phyloP scores from a whole-genome alignment of 2,113 vertebrate species.

The Oceanodroma tethys region DNA sequence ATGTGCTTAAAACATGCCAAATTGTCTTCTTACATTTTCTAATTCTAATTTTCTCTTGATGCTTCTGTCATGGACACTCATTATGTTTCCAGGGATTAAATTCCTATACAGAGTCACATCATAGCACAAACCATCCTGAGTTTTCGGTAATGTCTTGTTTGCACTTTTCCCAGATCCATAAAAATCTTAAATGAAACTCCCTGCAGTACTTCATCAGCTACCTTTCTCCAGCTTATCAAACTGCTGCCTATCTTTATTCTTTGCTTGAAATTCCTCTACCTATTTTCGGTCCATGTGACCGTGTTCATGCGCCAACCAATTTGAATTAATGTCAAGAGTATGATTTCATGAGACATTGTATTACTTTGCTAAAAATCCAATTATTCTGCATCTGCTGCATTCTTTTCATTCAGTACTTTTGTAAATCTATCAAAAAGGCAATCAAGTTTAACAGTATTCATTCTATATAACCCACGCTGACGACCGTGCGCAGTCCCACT shows the following conservation, averaged over 20 bases:
- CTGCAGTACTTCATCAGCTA: background rate
- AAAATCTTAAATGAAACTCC: background rate
- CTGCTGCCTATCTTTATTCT: background rate
- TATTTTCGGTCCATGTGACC: background rate
- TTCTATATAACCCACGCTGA: background rate
- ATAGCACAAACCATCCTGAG: background rate
- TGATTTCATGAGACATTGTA: constrained; percentile 36
- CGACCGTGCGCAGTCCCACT: background rate
- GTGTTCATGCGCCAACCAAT: background rate
- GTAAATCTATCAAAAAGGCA: constrained; percentile 51
- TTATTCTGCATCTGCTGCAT: constrained; percentile 54
- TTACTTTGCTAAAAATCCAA: constrained; percentile 43
- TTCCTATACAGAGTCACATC: background rate
- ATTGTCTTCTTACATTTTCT: background rate
- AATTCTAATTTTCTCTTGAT: background rate
- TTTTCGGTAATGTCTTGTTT: background rate
- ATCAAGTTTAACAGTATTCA: constrained; percentile 55
- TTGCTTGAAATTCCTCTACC: constrained; percentile 28
- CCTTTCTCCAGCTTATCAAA: background rate
- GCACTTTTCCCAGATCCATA: background rate
- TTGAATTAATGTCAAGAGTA: constrained; percentile 49
- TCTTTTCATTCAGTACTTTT: constrained; percentile 44
- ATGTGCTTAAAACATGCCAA: background rate
- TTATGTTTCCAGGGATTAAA: background rate
- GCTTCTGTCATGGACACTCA: background rate